Base-by-base conservation (phyloP, 1,140 invertebrate species). In the Cydia fagiglandana region DNA sequence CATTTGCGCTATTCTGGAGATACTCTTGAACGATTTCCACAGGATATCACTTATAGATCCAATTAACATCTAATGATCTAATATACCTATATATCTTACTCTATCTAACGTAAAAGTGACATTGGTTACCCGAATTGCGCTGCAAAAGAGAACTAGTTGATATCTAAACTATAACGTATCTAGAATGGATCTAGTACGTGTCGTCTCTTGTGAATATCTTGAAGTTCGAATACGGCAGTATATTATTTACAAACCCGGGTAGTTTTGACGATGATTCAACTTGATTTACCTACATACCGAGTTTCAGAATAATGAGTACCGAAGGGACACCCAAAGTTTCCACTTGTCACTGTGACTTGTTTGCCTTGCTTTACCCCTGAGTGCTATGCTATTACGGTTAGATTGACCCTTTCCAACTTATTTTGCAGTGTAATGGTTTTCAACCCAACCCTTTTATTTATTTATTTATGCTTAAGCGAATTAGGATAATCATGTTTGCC, bases 331-430 rank as follows among this genome's bases (percentile, higher is more conserved):
- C 2, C 20, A 61, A 56, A 56, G 56, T 61, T 61, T 61, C 56
- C 56, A 61, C 56, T 61, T 61, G 56, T 61, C 56, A 61, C 56
- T 61, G 17, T 61, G 56, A 61, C 56, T n/a, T 24, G 20, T 61
- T 61, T 24, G 7, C 20, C 56, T 24, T 61, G 20, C 56, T 61
- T 24, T 5, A 20, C 56, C 56, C 56, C 15, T 61, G 56, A 61
- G 56, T 61, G 56, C 20, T 61, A 61, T 61, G 56, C 20, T 61
- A 61, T 61, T 61, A 61, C 56, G 7, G 56, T 61, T 61, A 61
- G 56, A 61, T 61, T 61, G 56, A 61, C 56, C 56, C 56, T 61
- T 61, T 61, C 56, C 56, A 61, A 61, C 56, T 61, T 61, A 61
- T 61, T 61, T 61, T 61, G 56, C 56, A 61, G 15, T 61, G 56